phyloP scores from a whole-genome alignment of 2,113 vertebrate species.

The Amblyornis subalaris region DNA sequence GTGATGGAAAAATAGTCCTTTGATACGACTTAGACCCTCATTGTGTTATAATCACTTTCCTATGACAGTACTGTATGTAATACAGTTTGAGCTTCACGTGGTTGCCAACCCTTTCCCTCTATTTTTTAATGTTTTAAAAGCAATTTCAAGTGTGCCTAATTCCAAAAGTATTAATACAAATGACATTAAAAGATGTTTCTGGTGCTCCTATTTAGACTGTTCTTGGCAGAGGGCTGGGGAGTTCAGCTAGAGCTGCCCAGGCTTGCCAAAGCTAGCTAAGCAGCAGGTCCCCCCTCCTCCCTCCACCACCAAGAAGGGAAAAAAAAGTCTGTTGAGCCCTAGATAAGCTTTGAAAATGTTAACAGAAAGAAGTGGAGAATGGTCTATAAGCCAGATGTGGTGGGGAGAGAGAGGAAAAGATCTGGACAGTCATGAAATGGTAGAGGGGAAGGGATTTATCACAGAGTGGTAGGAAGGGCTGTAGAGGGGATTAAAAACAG shows the following conservation, averaged over 20 bases:
- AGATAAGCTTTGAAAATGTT: constrained; percentile 5
- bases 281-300: constrained; percentile 1
- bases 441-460: background rate
- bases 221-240: constrained; percentile 35
- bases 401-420: background rate
- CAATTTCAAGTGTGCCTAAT: background rate
- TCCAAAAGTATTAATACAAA: constrained; percentile 52
- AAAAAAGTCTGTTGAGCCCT: background rate
- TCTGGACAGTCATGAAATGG: background rate
- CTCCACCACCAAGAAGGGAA: background rate
- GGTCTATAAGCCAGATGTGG: background rate
- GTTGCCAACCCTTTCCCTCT: background rate
- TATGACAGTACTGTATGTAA: background rate
- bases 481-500: constrained; percentile 36
- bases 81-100: background rate
- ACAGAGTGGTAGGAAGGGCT: background rate
- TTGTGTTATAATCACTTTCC: background rate
- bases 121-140: constrained; percentile 6
- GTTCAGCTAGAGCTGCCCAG: constrained; percentile 41
- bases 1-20: background rate
- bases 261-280: constrained; percentile 40
- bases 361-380: background rate
- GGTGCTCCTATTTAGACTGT: constrained; percentile 29
- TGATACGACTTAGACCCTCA: background rate
- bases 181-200: constrained; percentile 48